Conservation (phyloP, 2,113 vertebrate species). For the Sphyrna mokarran region DNA sequence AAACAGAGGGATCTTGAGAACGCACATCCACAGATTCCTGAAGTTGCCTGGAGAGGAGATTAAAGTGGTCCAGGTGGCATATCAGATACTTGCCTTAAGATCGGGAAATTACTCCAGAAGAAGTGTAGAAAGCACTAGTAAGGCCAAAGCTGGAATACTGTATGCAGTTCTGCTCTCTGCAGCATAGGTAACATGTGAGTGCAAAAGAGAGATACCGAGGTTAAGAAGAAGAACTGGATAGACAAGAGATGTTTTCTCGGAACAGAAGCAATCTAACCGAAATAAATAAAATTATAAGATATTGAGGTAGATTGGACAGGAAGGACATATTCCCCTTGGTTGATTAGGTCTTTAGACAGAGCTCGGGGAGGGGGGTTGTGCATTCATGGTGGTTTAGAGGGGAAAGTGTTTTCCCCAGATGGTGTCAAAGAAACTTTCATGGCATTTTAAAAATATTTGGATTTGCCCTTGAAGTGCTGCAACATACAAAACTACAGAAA, state of each 20-base stretch:
- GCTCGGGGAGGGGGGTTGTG: too few relatives aligned
- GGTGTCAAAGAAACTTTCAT: background rate
- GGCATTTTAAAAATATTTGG: background rate
- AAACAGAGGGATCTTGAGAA: too few relatives aligned
- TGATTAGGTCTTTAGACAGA: too few relatives aligned
- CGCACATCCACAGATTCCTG: too few relatives aligned
- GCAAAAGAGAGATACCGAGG: background rate
- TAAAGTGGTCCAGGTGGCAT: too few relatives aligned
- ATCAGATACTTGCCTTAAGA: background rate
- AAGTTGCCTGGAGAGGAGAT: too few relatives aligned
- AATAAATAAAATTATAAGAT: too few relatives aligned
- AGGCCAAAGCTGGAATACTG: background rate
- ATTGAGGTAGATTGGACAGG: background rate
- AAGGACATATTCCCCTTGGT: background rate
- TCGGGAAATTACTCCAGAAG: background rate
- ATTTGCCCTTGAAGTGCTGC: background rate
- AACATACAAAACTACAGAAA: background rate
- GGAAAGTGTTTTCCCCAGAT: background rate
- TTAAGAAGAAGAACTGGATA: too few relatives aligned
- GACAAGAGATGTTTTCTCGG: too few relatives aligned
- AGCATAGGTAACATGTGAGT: background rate
- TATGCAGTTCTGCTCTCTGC: background rate
- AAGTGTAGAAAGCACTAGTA: background rate
- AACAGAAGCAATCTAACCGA: too few relatives aligned
- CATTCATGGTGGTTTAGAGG: background rate